A percentile compares a stretch with the other conserved stretches of the same genome.
phyloP scores from a whole-genome alignment of 2,113 vertebrate genomes.

The Noturus placidus region DNA sequence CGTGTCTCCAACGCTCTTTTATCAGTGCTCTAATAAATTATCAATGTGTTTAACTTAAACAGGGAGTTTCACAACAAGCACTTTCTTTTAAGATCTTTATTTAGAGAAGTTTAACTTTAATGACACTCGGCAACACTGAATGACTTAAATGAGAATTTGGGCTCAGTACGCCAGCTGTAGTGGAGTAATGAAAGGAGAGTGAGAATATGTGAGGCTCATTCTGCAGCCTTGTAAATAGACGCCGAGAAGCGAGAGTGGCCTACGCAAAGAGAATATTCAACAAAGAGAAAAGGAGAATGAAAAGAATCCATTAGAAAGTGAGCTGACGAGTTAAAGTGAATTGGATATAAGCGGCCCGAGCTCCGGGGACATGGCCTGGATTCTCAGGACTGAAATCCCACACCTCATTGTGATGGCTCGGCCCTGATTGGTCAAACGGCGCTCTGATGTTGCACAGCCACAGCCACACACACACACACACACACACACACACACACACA shows the following conservation, averaged over 20 bases:
- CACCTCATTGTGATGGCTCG: not conserved
- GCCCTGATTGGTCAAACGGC: constrained; percentile 33
- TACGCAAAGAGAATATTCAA: constrained; percentile 31
- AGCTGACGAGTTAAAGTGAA: constrained; percentile 49
- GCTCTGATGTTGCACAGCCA: not conserved
- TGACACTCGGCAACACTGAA: not conserved
- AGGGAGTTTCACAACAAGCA: not conserved
- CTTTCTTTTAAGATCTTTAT: constrained; percentile 22
- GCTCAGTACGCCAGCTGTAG: not conserved
- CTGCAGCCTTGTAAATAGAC: constrained; percentile 28
- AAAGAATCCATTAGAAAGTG: constrained; percentile 43
- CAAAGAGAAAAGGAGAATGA: constrained; percentile 32
- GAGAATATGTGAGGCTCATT: not conserved
- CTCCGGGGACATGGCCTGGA: constrained; percentile 51
- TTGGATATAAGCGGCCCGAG: constrained; percentile 44
- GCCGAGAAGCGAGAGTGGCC: constrained; percentile 1
- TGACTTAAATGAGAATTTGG: not conserved
- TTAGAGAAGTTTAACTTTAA: constrained; percentile 14
- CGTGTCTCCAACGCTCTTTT: not conserved
- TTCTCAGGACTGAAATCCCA: constrained; percentile 38
- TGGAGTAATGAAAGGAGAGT: constrained; percentile 2
- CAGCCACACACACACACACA: no score
- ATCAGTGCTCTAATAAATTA: not conserved
- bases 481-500: no score
- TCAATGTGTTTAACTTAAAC: constrained; percentile 12